phyloP scores from a whole-genome alignment of 2,113 vertebrate species.

The Prunella fulvescens region DNA sequence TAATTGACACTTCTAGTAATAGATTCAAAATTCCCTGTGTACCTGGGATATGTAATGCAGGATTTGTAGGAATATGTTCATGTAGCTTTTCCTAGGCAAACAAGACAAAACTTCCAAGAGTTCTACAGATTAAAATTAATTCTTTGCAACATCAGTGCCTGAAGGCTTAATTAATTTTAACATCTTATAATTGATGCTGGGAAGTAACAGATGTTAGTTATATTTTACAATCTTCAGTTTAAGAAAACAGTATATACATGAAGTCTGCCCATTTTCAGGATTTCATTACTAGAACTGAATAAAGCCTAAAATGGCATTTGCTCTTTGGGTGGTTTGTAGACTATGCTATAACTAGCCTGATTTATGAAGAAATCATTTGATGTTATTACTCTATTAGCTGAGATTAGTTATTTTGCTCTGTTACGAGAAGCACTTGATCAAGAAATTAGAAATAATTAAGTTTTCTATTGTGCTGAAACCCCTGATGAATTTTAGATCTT shows the following conservation, averaged over 20 bases:
- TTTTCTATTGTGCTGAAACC: background rate
- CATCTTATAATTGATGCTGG: conserved; percentile 60
- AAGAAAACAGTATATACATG: background rate
- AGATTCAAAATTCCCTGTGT: background rate
- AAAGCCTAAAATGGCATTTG: background rate
- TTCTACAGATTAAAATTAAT: conserved; percentile 31
- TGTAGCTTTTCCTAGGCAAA: conserved; percentile 8
- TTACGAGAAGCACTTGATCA: background rate
- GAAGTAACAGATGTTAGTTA: conserved; percentile 46
- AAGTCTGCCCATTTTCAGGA: background rate
- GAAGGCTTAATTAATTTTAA: conserved; percentile 66
- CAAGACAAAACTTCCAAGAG: background rate
- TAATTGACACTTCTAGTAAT: background rate
- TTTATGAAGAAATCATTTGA: background rate
- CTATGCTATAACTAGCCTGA: background rate
- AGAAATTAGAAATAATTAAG: background rate
- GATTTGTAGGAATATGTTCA: background rate
- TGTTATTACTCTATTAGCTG: background rate
- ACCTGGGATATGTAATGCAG: background rate
- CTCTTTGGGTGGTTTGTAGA: background rate
- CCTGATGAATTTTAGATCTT: background rate
- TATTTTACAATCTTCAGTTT: background rate
- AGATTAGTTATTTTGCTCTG: background rate
- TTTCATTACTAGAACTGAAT: background rate
- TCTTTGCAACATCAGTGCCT: conserved; percentile 57